Base-by-base conservation (phyloP, 2,888 invertebrate genomes). In the Amiota minor region DNA sequence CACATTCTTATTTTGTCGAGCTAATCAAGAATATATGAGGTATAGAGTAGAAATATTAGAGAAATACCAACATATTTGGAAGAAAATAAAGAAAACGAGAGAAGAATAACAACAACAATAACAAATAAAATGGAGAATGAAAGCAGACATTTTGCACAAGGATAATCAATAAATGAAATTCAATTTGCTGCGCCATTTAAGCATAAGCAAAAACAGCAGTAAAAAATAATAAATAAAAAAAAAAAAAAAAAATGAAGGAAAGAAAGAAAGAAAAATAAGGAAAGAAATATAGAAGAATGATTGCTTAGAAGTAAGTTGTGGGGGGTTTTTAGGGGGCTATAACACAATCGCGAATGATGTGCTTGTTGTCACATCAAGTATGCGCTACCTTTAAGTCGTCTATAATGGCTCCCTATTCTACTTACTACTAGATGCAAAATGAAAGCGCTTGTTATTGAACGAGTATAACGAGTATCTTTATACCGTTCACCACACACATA, bases 181-280 rank as follows among this genome's bases (percentile, higher is more conserved):
- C 83, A 83, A 83, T 86, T 86, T 87, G 81, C 86, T 87, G 86
- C 83, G 84, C 87, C 85, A 82, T 81, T 86, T 84, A 85, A 86
- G 81, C 59, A 35, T 0, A 75, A 75, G 75, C 74, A 74, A 77
- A 74, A 72, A 70, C 72, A 70, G 74, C 82, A 85, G 81, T 77
- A 82, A 80, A 73, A 74, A 77, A 75, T 71, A 18, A 56, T 20
- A 56, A 56, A 20, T 16, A 74, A 56, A 20, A 81, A 74, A 72
- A 72, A 69, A 61, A 71, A 75, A 74, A 74, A 76, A 70, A 76
- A 77, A 59, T 4, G 16, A 59, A 18, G 20, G 11, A 16, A 56
- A n/a, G n/a, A n/a, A n/a, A n/a, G n/a, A n/a, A 16, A 56, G 14
- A n/a, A 20, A 18, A 18, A 59, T 20, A 59, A 59, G 2, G 59